Conservation (phyloP, 2,113 vertebrate species). For the Chinchilla lanigera region DNA sequence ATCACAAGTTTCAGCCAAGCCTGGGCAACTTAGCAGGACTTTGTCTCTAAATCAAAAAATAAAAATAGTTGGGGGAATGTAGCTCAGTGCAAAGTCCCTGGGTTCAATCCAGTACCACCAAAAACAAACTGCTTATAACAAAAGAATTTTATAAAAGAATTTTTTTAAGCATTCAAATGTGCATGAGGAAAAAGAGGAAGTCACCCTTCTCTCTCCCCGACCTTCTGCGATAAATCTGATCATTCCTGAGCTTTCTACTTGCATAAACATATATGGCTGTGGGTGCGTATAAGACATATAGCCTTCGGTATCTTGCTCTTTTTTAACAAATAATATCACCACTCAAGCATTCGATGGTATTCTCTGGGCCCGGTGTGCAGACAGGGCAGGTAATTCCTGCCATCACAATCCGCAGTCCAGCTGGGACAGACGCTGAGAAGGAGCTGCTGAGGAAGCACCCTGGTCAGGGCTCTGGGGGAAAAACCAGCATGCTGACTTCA, state of each 20-base stretch:
- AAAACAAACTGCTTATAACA: neutral
- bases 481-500: neutral
- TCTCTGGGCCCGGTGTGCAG: neutral
- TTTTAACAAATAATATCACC: neutral
- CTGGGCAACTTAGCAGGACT: neutral
- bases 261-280: neutral
- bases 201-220: neutral
- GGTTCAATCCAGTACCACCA: neutral
- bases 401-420: neutral
- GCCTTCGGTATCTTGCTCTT: neutral
- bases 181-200: neutral
- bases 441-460: neutral
- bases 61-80: neutral
- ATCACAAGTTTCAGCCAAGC: neutral
- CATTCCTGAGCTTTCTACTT: neutral
- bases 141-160: neutral
- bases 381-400: neutral
- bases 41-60: neutral
- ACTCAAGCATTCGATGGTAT: neutral
- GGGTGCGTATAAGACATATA: neutral
- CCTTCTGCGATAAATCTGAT: neutral
- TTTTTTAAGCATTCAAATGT: neutral
- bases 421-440: neutral
- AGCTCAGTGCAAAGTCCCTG: neutral
- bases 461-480: neutral